Base-by-base conservation (phyloP, 2,888 invertebrate genomes). In the Oconnorella tubifera region DNA sequence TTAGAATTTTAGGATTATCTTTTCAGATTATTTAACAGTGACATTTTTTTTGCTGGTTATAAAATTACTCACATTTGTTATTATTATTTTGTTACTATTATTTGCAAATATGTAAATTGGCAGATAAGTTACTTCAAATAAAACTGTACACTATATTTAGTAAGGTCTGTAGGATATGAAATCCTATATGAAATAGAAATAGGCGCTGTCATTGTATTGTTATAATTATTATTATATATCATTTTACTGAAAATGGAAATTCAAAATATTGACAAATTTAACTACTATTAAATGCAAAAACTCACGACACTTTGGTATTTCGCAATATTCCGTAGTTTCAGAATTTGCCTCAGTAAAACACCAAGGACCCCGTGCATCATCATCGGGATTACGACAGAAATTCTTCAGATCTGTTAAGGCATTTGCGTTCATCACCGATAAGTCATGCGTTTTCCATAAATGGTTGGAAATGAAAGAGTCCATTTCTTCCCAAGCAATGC, bases 381-480 rank as follows among this genome's bases (percentile, higher is more conserved):
- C 62, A 56, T 70, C 67, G 25, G 70, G 70, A 58, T 70, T 70
- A 19, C 68, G 55, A 55, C 70, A 70, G 62, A 31, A 68, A 53
- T 69, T 69, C 27, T 63, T 25, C 23, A 65, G 25, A 2, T 27
- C 27, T n/a, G 55, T 31, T 6, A 68, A 27, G 1, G 53, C 32
- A 27, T 3, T 2, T 6, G 62, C 53, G 31, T 60, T 51, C 33
- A 29, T 31, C 3, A 66, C 58, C 3, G 62, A 50, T 28, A 56
- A 32, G 33, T 66, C 55, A n/a, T 67, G 50, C 25, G 51, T n/a
- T 6, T 23, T 31, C 67, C 67, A 69, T 3, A 69, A 28, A 6
- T 50, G 33, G 4, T 55, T 62, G 10, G 50, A 48, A 19, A 69
- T 59, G 51, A 60, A 67, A 3, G 40, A 31, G 31, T 63, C 57